A percentile compares a stretch with the other conserved stretches of the same genome.
phyloP scores from a whole-genome alignment of 2,113 vertebrate genomes.

The Pelodiscus sinensis region DNA sequence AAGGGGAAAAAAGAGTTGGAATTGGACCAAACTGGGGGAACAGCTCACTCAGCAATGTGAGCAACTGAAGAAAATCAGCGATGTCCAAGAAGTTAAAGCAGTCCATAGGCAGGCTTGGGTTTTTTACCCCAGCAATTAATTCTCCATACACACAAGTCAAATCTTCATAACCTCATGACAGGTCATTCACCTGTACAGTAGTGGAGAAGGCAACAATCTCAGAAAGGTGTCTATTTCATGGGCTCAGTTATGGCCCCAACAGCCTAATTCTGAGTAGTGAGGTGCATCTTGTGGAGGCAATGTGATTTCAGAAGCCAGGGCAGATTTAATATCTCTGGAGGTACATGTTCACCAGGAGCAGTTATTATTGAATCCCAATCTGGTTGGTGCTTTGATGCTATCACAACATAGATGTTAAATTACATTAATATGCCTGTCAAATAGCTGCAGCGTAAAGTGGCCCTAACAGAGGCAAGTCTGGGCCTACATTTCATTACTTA shows the following conservation, averaged over 20 bases:
- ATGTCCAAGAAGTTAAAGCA: neutral
- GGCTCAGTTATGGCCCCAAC: neutral
- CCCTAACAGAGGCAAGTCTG: neutral
- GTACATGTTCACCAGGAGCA: neutral
- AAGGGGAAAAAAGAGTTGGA: neutral
- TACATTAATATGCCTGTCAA: neutral
- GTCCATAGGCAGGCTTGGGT: accelerated
- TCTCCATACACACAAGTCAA: neutral
- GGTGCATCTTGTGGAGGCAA: neutral
- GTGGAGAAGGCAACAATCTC: neutral
- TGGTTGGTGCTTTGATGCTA: neutral
- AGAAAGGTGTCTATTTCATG: no score
- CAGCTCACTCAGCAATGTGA: neutral
- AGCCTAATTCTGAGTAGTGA: neutral
- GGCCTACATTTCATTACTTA: neutral
- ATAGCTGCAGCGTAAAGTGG: neutral
- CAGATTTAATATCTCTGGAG: neutral
- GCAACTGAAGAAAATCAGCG: neutral
- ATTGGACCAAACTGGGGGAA: neutral
- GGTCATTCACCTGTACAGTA: accelerated
- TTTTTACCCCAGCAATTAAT: neutral
- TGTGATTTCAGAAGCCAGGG: neutral
- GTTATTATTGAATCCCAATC: neutral
- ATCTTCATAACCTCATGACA: neutral
- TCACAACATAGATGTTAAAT: neutral